A percentile compares a stretch with the other conserved stretches of the same genome.
Conservation (phyloP, 2,797 vertebrate species). For the Acrossocheilus fasciatus region DNA sequence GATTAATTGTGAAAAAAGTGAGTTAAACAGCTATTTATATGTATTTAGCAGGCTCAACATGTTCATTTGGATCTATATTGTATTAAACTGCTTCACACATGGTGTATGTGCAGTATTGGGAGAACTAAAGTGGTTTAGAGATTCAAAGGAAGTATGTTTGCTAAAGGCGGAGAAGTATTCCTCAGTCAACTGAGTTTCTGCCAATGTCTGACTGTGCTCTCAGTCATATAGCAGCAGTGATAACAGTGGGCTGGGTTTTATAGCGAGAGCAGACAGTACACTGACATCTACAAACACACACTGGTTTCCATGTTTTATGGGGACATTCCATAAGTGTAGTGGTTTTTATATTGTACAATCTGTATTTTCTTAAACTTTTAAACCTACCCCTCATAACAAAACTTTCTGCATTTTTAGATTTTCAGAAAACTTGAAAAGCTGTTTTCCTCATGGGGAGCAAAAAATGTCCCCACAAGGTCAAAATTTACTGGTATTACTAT, state of each 20-base stretch:
- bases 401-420: background rate
- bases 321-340: background rate
- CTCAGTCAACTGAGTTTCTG: background rate
- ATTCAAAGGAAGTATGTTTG: slow-evolving; percentile 32
- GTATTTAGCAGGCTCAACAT: background rate
- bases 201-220: background rate
- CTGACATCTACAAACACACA: background rate
- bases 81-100: background rate
- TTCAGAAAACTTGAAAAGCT: background rate
- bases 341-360: background rate
- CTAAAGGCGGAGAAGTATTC: slow-evolving; percentile 26
- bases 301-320: background rate
- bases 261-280: background rate
- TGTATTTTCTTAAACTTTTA: background rate
- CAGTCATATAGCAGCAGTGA: slow-evolving; percentile 3
- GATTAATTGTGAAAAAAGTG: background rate
- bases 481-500: background rate
- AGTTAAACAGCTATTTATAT: background rate
- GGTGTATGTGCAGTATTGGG: background rate
- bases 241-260: slow-evolving; percentile 43
- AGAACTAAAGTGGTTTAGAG: background rate
- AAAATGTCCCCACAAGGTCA: background rate
- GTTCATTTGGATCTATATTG: background rate
- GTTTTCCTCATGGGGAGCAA: background rate
- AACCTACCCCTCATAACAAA: background rate